Evolutionary conservation across 1,140 invertebrate species (phyloP).

Genomic region (Apocrypta bakeri): DNA sequence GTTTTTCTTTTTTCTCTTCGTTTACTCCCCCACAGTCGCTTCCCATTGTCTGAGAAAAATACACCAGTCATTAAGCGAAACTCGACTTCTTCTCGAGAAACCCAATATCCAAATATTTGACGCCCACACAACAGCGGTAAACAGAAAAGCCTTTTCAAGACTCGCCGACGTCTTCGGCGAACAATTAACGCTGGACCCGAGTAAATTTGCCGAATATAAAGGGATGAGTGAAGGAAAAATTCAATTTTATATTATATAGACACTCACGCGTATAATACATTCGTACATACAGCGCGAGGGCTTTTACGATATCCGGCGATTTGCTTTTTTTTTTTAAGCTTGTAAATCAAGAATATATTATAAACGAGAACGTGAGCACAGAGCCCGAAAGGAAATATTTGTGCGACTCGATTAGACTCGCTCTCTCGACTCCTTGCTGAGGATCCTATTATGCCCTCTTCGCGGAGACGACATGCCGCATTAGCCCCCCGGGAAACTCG

Average conservation of each 20-base stretch:
- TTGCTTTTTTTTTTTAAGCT: neutral
- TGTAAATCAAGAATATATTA: neutral
- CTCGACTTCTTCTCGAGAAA: slow-evolving; percentile 44
- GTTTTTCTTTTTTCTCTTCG: neutral
- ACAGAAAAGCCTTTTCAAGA: slow-evolving; percentile 37
- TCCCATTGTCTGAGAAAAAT: neutral
- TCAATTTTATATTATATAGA: too few species aligned
- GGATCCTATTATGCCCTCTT: slow-evolving; percentile 29
- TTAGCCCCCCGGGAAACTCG: slow-evolving; percentile 26
- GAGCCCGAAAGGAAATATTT: slow-evolving; percentile 67
- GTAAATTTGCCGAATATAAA: slow-evolving; percentile 19
- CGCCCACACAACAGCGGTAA: slow-evolving; percentile 11
- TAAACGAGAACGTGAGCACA: neutral
- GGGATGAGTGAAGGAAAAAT: too few species aligned
- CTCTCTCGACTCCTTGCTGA: slow-evolving; percentile 8
- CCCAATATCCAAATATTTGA: slow-evolving; percentile 50
- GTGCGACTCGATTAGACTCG: slow-evolving; percentile 63
- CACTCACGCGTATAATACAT: too few species aligned
- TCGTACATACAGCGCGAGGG: too few species aligned
- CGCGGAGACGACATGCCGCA: slow-evolving; percentile 25
- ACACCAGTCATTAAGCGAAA: slow-evolving; percentile 38
- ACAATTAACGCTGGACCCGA: slow-evolving; percentile 21
- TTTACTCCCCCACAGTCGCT: neutral
- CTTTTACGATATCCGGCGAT: too few species aligned
- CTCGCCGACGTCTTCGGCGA: neutral